Conservation (phyloP, 2,797 vertebrate genomes). For the Gallinago stenura region DNA sequence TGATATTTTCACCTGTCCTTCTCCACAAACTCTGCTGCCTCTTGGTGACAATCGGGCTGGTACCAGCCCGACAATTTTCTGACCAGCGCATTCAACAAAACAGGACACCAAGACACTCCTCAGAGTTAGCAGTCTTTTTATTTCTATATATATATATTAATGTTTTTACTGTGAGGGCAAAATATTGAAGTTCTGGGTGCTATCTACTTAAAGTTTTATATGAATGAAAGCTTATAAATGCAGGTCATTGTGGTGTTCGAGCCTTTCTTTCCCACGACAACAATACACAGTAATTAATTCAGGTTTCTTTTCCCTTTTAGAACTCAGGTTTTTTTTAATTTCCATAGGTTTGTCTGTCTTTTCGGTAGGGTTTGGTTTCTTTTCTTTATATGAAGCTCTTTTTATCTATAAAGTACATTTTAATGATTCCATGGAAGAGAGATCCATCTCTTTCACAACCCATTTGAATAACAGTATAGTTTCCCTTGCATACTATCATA, state of each 20-base stretch:
- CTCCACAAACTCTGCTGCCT: constrained; percentile 4
- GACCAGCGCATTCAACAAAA: not conserved
- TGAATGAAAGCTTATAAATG: constrained; percentile 25
- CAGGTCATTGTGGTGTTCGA: not conserved
- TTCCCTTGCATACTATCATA: not conserved
- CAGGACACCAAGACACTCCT: not conserved
- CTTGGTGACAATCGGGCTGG: constrained; percentile 34
- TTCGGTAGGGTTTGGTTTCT: not conserved
- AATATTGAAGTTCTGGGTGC: constrained; percentile 54
- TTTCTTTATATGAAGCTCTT: not conserved
- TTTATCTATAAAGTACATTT: not conserved
- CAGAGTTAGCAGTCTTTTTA: not conserved
- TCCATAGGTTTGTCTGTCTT: not conserved
- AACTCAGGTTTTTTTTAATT: not conserved
- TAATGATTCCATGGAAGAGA: not conserved
- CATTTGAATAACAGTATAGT: not conserved
- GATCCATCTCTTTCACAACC: not conserved
- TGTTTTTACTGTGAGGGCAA: constrained; percentile 14
- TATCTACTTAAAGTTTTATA: constrained; percentile 5
- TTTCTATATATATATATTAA: not conserved
- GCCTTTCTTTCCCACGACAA: not conserved
- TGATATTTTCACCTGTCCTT: constrained; percentile 73
- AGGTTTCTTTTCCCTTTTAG: not conserved
- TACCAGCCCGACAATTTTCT: constrained; percentile 7
- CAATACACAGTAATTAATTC: not conserved